Percentiles rank a stretch among this genome's conserved stretches.
phyloP scores from a whole-genome alignment of 2,113 vertebrate species.

The Perognathus longimembris region DNA sequence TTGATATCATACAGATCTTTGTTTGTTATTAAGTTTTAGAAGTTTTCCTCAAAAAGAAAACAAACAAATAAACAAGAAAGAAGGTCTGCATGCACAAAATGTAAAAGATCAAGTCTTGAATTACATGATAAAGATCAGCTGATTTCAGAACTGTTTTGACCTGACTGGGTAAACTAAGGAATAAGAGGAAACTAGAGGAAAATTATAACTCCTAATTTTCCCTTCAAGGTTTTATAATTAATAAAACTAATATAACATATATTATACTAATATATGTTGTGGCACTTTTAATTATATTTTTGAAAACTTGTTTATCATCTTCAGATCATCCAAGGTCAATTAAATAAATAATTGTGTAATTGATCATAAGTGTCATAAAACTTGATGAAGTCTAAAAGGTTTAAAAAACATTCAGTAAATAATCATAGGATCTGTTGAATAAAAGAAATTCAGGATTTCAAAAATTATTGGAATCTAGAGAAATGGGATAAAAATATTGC shows the following conservation, averaged over 20 bases:
- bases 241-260: constrained; percentile 40
- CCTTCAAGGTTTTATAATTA: constrained; percentile 65
- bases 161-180: constrained; percentile 32
- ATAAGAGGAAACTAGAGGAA: constrained; percentile 44
- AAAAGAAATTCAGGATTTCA: background rate
- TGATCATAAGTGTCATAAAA: constrained; percentile 19
- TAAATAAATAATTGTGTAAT: constrained; percentile 43
- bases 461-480: background rate
- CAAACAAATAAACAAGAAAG: background rate
- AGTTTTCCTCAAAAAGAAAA: background rate
- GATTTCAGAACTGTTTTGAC: background rate
- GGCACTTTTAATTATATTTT: constrained; percentile 66
- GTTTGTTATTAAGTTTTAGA: constrained; percentile 31
- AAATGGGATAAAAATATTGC: background rate
- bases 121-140: background rate
- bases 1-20: background rate
- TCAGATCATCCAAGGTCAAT: background rate
- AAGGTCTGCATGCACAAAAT: background rate
- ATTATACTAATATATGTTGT: constrained; percentile 60
- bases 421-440: background rate
- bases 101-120: background rate
- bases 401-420: constrained; percentile 15
- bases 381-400: background rate
- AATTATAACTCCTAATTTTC: constrained; percentile 23
- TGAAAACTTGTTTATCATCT: constrained; percentile 8